Conservation (phyloP, 2,888 invertebrate species). For the Choristoneura rosaceana region DNA sequence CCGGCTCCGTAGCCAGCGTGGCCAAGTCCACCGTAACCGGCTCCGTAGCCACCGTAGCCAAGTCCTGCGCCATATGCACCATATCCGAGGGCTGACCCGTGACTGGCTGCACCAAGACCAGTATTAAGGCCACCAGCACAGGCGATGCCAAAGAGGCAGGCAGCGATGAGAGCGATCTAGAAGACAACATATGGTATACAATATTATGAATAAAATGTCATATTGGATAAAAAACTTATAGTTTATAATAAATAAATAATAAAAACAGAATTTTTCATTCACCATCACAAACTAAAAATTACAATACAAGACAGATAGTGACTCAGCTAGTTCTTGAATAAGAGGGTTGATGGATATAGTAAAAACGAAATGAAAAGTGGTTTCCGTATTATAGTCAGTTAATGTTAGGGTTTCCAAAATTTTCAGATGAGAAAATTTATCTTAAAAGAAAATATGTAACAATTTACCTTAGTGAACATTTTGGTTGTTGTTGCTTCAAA, state of each 20-base stretch:
- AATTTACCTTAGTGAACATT: constrained; percentile 67
- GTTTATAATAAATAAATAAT: no score
- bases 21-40: constrained; percentile 5
- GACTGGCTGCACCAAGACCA: constrained; percentile 27
- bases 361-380: background rate
- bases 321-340: background rate
- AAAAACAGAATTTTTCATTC: no score
- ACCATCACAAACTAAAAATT: no score
- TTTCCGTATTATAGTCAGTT: background rate
- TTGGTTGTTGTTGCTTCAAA: constrained; percentile 61
- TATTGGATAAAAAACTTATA: background rate
- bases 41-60: background rate
- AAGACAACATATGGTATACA: constrained; percentile 21
- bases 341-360: no score
- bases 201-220: background rate
- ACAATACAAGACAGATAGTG: no score
- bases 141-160: constrained; percentile 61
- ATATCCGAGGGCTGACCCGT: constrained; percentile 13
- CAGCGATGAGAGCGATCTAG: constrained; percentile 56
- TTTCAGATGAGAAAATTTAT: background rate
- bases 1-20: constrained; percentile 1
- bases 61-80: constrained; percentile 10
- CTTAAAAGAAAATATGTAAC: background rate
- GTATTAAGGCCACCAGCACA: constrained; percentile 55
- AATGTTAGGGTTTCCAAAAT: background rate